phyloP scores from a whole-genome alignment of 1,140 invertebrate genomes.

The Drosophila arizonae region DNA sequence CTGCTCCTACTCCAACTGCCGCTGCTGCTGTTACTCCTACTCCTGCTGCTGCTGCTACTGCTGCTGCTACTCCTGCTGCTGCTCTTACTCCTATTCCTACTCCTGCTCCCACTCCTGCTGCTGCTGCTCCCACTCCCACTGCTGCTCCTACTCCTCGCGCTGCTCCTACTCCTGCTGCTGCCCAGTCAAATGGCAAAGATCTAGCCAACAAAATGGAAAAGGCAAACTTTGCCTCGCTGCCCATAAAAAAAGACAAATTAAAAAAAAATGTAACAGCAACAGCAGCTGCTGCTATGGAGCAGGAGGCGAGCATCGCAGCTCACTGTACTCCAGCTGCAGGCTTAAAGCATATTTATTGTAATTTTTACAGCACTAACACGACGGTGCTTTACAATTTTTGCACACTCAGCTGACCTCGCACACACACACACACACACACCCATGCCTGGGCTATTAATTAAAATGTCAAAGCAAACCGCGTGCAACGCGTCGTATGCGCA shows the following conservation, averaged over 20 bases:
- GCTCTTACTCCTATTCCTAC: too few relatives aligned
- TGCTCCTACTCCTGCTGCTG: neutral
- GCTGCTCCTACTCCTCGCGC: too few relatives aligned
- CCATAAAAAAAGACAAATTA: constrained; percentile 10
- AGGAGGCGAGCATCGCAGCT: neutral
- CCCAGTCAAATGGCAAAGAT: neutral
- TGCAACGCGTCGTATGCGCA: constrained; percentile 41
- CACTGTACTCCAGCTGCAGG: neutral
- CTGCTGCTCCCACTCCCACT: too few relatives aligned
- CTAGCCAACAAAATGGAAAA: constrained; percentile 2
- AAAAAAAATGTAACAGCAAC: neutral
- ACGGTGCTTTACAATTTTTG: constrained; percentile 6
- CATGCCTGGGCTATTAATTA: constrained; percentile 46
- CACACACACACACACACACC: neutral
- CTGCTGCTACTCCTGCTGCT: too few relatives aligned
- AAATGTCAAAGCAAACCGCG: constrained; percentile 47
- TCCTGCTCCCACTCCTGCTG: too few relatives aligned
- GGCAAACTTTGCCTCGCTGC: neutral
- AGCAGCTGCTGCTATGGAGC: constrained; percentile 2
- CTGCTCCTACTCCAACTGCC: too few relatives aligned
- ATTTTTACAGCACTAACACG: neutral
- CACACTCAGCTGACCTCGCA: constrained; percentile 4
- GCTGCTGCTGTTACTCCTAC: too few relatives aligned
- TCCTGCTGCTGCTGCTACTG: too few relatives aligned
- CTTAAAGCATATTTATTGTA: constrained; percentile 39